Conservation (phyloP, 2,797 vertebrate genomes). For the Anomalospiza imberbis region DNA sequence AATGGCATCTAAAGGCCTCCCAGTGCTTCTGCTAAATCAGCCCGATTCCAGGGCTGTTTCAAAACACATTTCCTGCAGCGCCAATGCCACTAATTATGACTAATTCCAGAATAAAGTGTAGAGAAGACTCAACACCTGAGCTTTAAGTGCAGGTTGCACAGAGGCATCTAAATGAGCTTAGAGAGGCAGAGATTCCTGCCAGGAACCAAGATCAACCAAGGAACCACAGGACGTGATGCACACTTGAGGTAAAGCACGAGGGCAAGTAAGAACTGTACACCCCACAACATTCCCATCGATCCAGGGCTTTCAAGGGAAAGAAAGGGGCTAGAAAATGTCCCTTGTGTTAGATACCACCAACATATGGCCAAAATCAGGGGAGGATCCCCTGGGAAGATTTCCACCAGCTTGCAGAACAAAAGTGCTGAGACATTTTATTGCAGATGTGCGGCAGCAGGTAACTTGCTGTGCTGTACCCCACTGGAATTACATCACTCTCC, state of each 20-base stretch:
- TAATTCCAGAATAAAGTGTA: background rate
- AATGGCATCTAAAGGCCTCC: background rate
- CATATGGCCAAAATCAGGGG: fast-evolving
- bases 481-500: fast-evolving
- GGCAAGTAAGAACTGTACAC: background rate
- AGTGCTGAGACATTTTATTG: background rate
- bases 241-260: fast-evolving
- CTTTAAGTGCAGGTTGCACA: background rate
- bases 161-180: background rate
- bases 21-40: background rate
- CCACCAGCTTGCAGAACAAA: background rate
- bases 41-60: background rate
- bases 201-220: background rate
- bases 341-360: background rate
- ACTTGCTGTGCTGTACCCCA: background rate
- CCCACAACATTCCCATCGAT: background rate
- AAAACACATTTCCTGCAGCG: background rate
- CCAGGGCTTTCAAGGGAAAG: background rate
- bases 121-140: background rate
- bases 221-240: background rate
- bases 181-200: background rate
- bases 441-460: background rate
- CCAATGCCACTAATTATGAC: background rate
- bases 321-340: background rate
- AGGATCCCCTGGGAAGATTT: background rate